Conservation (phyloP, 1,140 invertebrate genomes). For the Drosophila santomea region DNA sequence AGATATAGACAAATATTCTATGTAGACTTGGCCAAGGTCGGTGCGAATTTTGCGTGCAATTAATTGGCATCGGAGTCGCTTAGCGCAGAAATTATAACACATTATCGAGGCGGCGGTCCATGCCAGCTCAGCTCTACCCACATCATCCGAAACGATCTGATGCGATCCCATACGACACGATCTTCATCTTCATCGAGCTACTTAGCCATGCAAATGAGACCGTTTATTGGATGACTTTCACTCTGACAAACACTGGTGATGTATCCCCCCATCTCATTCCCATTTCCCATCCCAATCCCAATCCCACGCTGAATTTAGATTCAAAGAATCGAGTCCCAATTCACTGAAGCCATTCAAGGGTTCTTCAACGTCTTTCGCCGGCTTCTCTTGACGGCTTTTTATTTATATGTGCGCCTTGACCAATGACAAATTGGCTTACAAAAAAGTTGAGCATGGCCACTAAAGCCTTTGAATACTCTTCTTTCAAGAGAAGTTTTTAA, state of each 20-base stretch:
- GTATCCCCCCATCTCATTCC: not conserved
- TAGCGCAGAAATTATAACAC: conserved; percentile 64
- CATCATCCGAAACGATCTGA: too few relatives aligned
- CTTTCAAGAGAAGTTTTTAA: not conserved
- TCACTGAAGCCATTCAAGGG: conserved; percentile 45
- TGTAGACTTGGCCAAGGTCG: conserved; percentile 60
- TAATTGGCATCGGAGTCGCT: conserved; percentile 49
- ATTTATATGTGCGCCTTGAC: conserved; percentile 8
- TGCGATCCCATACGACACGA: conserved; percentile 2
- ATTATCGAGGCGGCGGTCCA: conserved; percentile 30
- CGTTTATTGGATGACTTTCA: conserved; percentile 17
- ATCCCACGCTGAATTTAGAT: not conserved
- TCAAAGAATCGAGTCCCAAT: conserved; percentile 1
- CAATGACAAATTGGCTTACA: conserved; percentile 61
- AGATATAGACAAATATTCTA: conserved; percentile 10
- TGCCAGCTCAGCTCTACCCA: conserved; percentile 29
- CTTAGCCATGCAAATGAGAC: conserved; percentile 55
- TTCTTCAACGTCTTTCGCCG: conserved; percentile 28
- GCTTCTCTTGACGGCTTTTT: conserved; percentile 35
- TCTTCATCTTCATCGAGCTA: conserved; percentile 4
- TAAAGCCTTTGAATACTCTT: conserved; percentile 2
- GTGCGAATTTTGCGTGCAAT: conserved; percentile 67
- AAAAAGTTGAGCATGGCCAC: conserved; percentile 5
- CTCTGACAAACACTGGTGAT: not conserved
- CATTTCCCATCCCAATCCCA: not conserved